These are phyloP conservation scores for Caenorhabditis parvicauda DNA, from an alignment of 2,888 invertebrate genomes.

Conservation along the genomic window DNA sequence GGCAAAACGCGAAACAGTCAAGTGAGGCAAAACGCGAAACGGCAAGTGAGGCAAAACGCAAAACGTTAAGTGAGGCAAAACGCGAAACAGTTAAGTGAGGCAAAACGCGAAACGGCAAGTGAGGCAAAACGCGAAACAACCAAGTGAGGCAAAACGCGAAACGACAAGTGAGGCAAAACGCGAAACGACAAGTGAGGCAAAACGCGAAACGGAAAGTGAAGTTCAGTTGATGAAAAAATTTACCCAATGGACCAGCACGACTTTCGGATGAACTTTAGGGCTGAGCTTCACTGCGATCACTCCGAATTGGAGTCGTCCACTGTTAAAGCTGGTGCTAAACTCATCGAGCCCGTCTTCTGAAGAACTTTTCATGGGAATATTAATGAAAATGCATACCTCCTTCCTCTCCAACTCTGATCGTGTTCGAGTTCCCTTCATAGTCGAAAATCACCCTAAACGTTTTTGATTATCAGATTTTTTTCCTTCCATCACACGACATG, in stretches of 20 bases:
- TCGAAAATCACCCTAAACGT: constrained; percentile 58
- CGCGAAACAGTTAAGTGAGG: no score
- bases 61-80: no score
- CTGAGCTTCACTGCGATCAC: constrained; percentile 42
- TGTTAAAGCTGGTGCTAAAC: constrained; percentile 41
- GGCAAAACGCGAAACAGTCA: no score
- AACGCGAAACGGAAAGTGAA: no score
- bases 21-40: no score
- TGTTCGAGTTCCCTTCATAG: constrained; percentile 56
- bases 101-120: no score
- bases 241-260: constrained; percentile 60
- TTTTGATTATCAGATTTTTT: no score
- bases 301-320: constrained; percentile 53
- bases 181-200: no score
- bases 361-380: constrained; percentile 16
- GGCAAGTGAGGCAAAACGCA: no score
- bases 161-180: no score
- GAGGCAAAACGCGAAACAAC: no score
- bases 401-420: constrained; percentile 43
- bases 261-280: constrained; percentile 45
- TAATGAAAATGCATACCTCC: constrained; percentile 53
- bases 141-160: no score
- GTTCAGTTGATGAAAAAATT: not conserved
- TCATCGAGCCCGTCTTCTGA: constrained; percentile 56
- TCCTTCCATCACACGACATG: not conserved